Base-by-base conservation (phyloP, 2,888 invertebrate genomes). In the Hofmannophila pseudospretella region DNA sequence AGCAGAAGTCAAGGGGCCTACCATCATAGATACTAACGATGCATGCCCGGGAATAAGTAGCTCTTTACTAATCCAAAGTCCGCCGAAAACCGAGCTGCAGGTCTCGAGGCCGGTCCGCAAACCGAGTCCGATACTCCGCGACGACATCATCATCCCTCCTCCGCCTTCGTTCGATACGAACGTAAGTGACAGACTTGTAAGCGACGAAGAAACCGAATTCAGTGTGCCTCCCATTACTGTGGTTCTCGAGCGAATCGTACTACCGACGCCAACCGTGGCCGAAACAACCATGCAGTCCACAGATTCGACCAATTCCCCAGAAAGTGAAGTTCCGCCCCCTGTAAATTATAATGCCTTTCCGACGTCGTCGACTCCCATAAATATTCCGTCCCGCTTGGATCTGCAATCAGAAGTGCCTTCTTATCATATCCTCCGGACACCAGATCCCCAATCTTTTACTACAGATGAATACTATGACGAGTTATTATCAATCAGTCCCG, bases 221-320 rank as follows among this genome's bases (percentile, higher is more conserved):
- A 58, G 60, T 45, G 49, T 68, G 42, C 71, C 80, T 40, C 77
- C 77, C 43, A 81, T 86, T 49, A 74, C 74, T 36, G 58, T 85
- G 30, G 63, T 85, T 36, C 85, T 82, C 31, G 67, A 84, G 46
- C 72, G 78, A 42, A 66, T 81, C 35, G 58, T 82, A 47, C 58
- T 86, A 33, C 85, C 85, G 41, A 68, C 70, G 58, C 71, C 81
- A 38, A 66, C 58, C 31, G 72, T 73, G 54, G 77, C 82, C 32
- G 85, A 84, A 67, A 82, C 82, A 63, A 78, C 84, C 66, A 72
- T 85, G 65, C 84, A 81, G 73, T 84, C 80, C 45, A 68, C 78
- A 32, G 71, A 68, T 47, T 70, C 80, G 11, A 80, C 82, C 35
- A 75, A 74, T 44, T 81, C 82, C 26, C 77, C 79, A 19, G 85